phyloP scores from a whole-genome alignment of 2,113 vertebrate genomes.

The Tympanuchus pallidicinctus region DNA sequence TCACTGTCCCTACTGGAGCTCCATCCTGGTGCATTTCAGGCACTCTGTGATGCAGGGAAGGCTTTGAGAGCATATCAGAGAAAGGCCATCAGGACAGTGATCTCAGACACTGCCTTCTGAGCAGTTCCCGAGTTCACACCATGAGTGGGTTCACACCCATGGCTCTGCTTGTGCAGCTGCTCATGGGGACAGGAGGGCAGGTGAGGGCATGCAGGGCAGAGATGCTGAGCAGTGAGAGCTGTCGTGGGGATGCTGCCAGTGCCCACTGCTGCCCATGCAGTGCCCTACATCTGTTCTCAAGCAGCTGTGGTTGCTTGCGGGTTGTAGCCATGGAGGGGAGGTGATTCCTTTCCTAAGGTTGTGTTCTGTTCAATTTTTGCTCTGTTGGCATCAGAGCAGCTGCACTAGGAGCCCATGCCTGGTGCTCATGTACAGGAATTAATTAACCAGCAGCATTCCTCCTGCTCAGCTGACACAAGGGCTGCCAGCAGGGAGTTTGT shows the following conservation, averaged over 20 bases:
- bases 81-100: not conserved
- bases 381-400: not conserved
- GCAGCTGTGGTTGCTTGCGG: not conserved
- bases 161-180: not conserved
- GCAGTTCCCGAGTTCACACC: not conserved
- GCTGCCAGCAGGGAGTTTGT: not conserved
- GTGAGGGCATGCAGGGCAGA: not conserved
- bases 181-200: not conserved
- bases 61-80: not conserved
- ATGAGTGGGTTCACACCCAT: not conserved
- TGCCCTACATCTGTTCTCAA: not conserved
- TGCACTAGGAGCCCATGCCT: fast-evolving
- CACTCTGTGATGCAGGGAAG: not conserved
- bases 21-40: not conserved
- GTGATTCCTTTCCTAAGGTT: not conserved
- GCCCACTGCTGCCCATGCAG: not conserved
- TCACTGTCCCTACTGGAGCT: not conserved
- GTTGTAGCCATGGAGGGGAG: not conserved
- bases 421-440: not conserved
- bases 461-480: not conserved
- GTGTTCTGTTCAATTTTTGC: not conserved
- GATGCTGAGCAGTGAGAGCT: not conserved
- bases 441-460: not conserved
- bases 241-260: not conserved
- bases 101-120: not conserved